Evolutionary conservation across 2,113 vertebrate species (phyloP).

Genomic region (Strigops habroptila): DNA sequence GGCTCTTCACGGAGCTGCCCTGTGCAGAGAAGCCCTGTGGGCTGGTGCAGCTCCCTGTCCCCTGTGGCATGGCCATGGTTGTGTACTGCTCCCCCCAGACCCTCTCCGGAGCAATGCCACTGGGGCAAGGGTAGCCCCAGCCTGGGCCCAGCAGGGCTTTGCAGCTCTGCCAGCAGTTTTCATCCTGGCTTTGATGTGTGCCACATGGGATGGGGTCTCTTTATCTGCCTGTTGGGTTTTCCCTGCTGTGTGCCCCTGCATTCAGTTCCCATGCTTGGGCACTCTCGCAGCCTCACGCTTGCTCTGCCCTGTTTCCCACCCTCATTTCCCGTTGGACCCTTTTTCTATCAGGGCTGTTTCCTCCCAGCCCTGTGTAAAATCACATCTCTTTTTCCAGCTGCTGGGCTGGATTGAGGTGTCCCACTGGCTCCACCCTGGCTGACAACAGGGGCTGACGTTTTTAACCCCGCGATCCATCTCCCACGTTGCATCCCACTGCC

Average conservation of each 20-base stretch:
- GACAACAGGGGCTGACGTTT: neutral
- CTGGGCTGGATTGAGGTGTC: neutral
- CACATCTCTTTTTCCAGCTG: neutral
- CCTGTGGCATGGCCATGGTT: neutral
- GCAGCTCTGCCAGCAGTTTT: neutral
- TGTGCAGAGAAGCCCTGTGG: neutral
- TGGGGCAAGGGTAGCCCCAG: neutral
- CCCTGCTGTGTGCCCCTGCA: neutral
- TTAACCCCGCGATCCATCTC: neutral
- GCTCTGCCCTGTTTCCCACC: neutral
- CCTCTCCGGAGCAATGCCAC: fast-evolving
- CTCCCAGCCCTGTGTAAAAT: neutral
- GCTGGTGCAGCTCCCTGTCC: neutral
- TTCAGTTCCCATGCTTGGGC: neutral
- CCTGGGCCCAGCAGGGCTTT: neutral
- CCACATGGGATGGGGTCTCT: neutral
- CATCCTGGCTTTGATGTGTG: neutral
- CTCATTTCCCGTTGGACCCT: neutral
- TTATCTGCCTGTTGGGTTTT: neutral
- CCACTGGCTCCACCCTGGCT: neutral
- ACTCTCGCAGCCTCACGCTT: fast-evolving
- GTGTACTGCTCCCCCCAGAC: neutral
- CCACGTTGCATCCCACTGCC: neutral
- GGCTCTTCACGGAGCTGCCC: neutral
- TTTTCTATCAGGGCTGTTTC: neutral